Conservation (phyloP, 2,888 invertebrate genomes). For the Diplazon laetatorius region DNA sequence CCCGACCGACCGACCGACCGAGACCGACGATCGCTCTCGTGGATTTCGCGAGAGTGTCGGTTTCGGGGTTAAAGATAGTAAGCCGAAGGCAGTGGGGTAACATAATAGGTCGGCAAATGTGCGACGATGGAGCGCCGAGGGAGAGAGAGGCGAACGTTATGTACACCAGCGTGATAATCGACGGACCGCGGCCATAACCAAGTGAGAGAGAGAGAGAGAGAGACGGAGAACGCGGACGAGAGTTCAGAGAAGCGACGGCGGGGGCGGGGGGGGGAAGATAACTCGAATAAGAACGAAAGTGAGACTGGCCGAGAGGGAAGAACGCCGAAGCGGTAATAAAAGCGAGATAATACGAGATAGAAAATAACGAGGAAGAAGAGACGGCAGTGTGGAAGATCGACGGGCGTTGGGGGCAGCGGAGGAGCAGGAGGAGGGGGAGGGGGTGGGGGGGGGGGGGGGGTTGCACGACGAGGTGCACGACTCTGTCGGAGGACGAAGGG, state of each 20-base stretch:
- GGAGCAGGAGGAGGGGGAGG: constrained; percentile 49
- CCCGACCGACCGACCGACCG: too few species aligned
- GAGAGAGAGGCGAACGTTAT: constrained; percentile 22
- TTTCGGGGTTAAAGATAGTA: constrained; percentile 76
- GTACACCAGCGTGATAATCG: constrained; percentile 21
- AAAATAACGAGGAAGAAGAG: constrained; percentile 65
- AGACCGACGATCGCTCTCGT: constrained; percentile 25
- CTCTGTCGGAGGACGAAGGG: constrained; percentile 64
- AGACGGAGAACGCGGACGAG: constrained; percentile 24
- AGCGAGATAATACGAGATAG: constrained; percentile 69
- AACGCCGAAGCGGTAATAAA: constrained; percentile 41
- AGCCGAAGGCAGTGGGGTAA: constrained; percentile 74
- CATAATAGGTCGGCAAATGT: constrained; percentile 70
- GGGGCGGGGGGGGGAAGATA: background rate
- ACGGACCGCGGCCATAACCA: constrained; percentile 14
- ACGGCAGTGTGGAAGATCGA: constrained; percentile 47
- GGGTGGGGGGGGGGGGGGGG: constrained; percentile 47
- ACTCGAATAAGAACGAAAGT: constrained; percentile 58
- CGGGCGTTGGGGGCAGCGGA: constrained; percentile 40
- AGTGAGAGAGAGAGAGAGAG: constrained; percentile 23
- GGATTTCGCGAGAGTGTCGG: constrained; percentile 69
- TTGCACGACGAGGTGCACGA: constrained; percentile 62
- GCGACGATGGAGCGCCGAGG: constrained; percentile 2
- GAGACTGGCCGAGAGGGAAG: constrained; percentile 57
- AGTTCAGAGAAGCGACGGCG: too few species aligned